A percentile compares a stretch with the other conserved stretches of the same genome.
Conservation (phyloP, 2,888 invertebrate genomes). For the Myopa testacea region DNA sequence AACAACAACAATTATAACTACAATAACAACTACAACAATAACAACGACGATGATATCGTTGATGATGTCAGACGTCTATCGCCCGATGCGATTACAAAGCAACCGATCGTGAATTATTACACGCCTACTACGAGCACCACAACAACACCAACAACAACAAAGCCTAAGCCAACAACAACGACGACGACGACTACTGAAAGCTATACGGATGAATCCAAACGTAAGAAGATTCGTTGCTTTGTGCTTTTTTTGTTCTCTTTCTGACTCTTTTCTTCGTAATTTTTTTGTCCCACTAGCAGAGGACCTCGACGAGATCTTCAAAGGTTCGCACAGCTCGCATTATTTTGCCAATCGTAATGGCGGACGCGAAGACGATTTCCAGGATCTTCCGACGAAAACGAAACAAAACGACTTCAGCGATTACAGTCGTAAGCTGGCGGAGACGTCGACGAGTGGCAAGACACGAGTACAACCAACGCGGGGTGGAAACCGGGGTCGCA, state of each 20-base stretch:
- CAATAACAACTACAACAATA: constrained; percentile 50
- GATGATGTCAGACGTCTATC: constrained; percentile 19
- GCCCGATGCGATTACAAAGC: constrained; percentile 54
- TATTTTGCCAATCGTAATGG: constrained; percentile 78
- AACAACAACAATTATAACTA: constrained; percentile 44
- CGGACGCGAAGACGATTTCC: constrained; percentile 72
- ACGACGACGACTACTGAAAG: constrained; percentile 50
- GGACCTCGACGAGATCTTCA: constrained; percentile 74
- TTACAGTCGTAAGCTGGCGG: constrained; percentile 55
- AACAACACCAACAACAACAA: constrained; percentile 41
- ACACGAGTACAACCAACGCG: constrained; percentile 56
- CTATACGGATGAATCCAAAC: constrained; percentile 62
- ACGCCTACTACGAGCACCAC: constrained; percentile 59
- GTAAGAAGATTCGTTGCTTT: constrained; percentile 55
- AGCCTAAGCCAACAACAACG: constrained; percentile 26
- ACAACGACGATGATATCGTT: not conserved
- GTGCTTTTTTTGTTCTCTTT: constrained; percentile 9
- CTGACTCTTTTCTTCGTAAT: constrained; percentile 10
- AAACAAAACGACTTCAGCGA: constrained; percentile 67
- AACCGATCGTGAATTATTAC: constrained; percentile 63
- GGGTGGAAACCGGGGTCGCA: constrained; percentile 48
- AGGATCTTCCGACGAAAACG: constrained; percentile 64
- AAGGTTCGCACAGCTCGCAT: constrained; percentile 80
- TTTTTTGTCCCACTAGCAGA: constrained; percentile 52
- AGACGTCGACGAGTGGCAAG: constrained; percentile 52